Base-by-base conservation (phyloP, 2,888 invertebrate genomes). In the Papilio gigon region DNA sequence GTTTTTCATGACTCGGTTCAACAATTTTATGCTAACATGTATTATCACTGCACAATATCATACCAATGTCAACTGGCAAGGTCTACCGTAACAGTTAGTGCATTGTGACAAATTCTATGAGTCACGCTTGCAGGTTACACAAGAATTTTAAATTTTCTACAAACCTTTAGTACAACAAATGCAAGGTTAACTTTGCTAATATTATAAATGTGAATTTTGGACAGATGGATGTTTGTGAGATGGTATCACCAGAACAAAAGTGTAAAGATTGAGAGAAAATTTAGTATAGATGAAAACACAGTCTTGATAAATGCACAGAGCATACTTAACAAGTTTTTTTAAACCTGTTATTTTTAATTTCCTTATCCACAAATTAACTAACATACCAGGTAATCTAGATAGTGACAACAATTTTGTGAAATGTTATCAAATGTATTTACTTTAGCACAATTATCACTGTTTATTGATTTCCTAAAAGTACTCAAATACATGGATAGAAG, bases 31-130 rank as follows among this genome's bases (percentile, higher is more conserved):
- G n/a, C 37, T 44, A 22, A 50, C 37, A 22, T 50, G n/a, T 35
- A 53, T 53, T 56, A 37, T 65, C 56, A 25, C 11, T 27, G 27
- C n/a, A 56, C 37, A 30, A 65, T 65, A 65, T 40, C 37, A 56
- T 40, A 12, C 22, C 65, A 65, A 65, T 65, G 65, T 65, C 65
- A 65, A 40, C 17, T 40, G 14, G 8, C 56, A 56, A 65, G 65
- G 65, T 65, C 40, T 53, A 56, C 27, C 20, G 27, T 53, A 65
- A 27, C 53, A 40, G 14, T n/a, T 37, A 53, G 59, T 44, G 17
- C 44, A 44, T 40, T 35, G 59, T 66, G 47, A 59, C 44, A 8
- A 27, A 50, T 53, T 17, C 25, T 25, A 17, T 20, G n/a, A 56
- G 27, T 64, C 12, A 6, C 12, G 27, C 3, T 50, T 25, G 2